Conservation (phyloP, 2,113 vertebrate genomes). For the Lynx canadensis region DNA sequence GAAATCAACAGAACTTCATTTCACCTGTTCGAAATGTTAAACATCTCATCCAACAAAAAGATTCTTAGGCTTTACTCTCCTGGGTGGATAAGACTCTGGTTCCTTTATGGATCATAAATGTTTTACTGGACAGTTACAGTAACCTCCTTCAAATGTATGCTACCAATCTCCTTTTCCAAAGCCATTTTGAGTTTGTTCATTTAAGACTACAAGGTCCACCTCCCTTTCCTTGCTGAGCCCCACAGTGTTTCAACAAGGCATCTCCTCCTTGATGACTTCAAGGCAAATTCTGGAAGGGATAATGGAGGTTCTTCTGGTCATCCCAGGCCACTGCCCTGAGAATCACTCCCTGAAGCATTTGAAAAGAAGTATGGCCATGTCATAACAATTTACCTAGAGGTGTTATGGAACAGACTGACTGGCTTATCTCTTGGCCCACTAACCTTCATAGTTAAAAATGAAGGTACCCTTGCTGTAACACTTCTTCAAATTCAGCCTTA, state of each 20-base stretch:
- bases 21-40: neutral
- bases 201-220: neutral
- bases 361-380: neutral
- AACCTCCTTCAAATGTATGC: neutral
- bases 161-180: neutral
- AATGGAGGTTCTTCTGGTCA: neutral
- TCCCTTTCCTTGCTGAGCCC: neutral
- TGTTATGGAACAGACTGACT: neutral
- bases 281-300: neutral
- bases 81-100: neutral
- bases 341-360: neutral
- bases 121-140: neutral
- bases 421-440: neutral
- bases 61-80: neutral
- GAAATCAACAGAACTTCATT: neutral
- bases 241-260: neutral
- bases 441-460: neutral
- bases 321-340: neutral
- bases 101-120: neutral
- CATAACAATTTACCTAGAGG: neutral
- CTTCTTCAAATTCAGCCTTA: neutral
- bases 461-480: neutral
- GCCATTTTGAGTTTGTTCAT: neutral
- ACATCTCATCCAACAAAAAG: neutral
- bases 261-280: neutral